Percentiles rank a stretch among this genome's conserved stretches.
Evolutionary conservation across 2,797 vertebrate species (phyloP).

Genomic region (Borostomias antarcticus): DNA sequence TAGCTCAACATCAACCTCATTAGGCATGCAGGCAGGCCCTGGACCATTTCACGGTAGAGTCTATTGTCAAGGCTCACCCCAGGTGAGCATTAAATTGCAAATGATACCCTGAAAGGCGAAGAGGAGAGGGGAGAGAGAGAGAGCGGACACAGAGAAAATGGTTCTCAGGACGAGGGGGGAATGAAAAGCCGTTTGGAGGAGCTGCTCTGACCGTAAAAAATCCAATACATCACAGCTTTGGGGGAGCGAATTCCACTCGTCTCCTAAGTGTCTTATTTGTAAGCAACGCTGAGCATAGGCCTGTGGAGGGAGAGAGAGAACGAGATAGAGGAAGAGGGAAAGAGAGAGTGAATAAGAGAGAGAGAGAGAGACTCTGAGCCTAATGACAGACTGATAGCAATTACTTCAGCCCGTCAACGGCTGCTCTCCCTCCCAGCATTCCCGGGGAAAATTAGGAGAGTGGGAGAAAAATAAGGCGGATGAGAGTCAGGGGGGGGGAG

Average conservation of each 20-base stretch:
- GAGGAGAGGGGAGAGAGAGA: conserved; percentile 73
- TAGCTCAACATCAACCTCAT: conserved; percentile 97
- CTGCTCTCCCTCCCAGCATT: conserved; percentile 72
- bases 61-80: conserved; percentile 93
- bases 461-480: conserved; percentile 65
- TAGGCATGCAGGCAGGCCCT: conserved; percentile 88
- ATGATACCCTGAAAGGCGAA: conserved; percentile 92
- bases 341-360: conserved; percentile 34
- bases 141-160: conserved; percentile 82
- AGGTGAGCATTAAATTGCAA: conserved; percentile 99
- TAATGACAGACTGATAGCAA: conserved; percentile 84
- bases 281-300: conserved; percentile 78
- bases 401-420: conserved; percentile 77
- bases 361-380: conserved; percentile 55
- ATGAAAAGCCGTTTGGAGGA: conserved; percentile 88
- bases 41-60: conserved; percentile 87
- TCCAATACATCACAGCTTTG: conserved; percentile 89
- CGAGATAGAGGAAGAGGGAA: conserved; percentile 45
- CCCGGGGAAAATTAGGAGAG: conserved; percentile 76
- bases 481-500: conserved; percentile 39
- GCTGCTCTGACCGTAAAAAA: conserved; percentile 90
- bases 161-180: conserved; percentile 86
- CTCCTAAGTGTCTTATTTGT: conserved; percentile 84
- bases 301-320: conserved; percentile 58
- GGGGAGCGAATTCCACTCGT: conserved; percentile 85